Conservation (phyloP, 2,113 vertebrate genomes). For the Hystrix cristata region DNA sequence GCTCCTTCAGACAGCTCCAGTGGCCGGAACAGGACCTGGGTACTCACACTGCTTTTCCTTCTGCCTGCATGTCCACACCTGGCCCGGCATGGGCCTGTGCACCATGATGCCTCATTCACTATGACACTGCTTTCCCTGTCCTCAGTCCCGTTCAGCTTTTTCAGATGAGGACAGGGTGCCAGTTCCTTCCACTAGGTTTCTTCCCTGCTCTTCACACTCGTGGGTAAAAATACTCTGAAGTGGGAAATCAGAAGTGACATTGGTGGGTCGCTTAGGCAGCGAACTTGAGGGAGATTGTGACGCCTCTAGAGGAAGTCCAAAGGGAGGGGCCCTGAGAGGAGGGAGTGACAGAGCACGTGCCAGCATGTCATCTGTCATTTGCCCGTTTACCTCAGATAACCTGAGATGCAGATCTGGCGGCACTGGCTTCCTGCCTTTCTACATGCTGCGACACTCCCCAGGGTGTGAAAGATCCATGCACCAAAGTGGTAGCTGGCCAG, state of each 20-base stretch:
- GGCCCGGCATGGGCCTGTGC: no score
- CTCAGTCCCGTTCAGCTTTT: background rate
- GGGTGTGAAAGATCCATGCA: background rate
- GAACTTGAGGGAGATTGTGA: background rate
- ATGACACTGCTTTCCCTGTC: background rate
- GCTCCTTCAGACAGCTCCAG: background rate
- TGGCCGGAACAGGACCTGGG: background rate
- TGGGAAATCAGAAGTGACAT: background rate
- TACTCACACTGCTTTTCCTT: background rate
- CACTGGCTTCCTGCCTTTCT: background rate
- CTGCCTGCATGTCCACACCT: no score
- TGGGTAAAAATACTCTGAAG: conserved; percentile 28
- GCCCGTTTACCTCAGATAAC: background rate
- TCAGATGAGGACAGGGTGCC: background rate
- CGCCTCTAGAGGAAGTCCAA: background rate
- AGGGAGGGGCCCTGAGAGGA: background rate
- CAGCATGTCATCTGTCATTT: background rate
- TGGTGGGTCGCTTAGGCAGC: background rate
- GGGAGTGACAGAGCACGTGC: background rate
- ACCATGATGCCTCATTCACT: background rate
- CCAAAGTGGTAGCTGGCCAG: accelerated
- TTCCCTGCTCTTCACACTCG: background rate
- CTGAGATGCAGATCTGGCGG: background rate
- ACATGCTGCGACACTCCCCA: background rate
- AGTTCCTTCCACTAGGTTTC: background rate